These are phyloP conservation scores for Muntiacus reevesi DNA, from an alignment of 2,113 vertebrate species.

Conservation along the genomic window DNA sequence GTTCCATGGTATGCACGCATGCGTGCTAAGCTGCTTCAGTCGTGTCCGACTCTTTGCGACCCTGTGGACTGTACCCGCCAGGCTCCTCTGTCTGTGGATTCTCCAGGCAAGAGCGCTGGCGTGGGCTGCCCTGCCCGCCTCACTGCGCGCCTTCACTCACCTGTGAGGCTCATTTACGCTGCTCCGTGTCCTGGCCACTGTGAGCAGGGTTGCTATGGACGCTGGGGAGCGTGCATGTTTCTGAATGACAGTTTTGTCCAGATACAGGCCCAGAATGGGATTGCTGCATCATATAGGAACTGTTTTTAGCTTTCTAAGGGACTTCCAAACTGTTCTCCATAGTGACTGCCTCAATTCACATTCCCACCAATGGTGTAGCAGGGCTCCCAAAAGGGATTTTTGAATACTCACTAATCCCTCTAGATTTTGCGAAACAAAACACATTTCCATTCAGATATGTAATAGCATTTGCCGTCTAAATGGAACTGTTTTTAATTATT, in stretches of 20 bases:
- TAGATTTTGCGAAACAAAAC: not conserved
- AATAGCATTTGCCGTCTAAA: accelerated
- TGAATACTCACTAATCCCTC: not conserved
- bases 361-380: not conserved
- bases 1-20: accelerated
- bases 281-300: not conserved
- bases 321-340: not conserved
- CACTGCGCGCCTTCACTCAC: accelerated
- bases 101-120: not conserved
- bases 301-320: not conserved
- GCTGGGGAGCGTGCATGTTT: accelerated
- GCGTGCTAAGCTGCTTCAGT: not conserved
- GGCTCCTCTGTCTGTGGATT: not conserved
- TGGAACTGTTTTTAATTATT: accelerated
- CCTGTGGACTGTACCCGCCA: not conserved
- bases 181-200: not conserved
- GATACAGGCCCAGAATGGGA: not conserved
- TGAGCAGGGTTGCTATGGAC: not conserved
- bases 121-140: not conserved
- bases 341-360: accelerated
- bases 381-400: not conserved
- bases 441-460: accelerated
- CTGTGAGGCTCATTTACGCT: not conserved
- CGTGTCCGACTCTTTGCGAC: accelerated
- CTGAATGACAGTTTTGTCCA: not conserved